phyloP scores from a whole-genome alignment of 2,113 vertebrate genomes.

The Pantherophis guttatus region DNA sequence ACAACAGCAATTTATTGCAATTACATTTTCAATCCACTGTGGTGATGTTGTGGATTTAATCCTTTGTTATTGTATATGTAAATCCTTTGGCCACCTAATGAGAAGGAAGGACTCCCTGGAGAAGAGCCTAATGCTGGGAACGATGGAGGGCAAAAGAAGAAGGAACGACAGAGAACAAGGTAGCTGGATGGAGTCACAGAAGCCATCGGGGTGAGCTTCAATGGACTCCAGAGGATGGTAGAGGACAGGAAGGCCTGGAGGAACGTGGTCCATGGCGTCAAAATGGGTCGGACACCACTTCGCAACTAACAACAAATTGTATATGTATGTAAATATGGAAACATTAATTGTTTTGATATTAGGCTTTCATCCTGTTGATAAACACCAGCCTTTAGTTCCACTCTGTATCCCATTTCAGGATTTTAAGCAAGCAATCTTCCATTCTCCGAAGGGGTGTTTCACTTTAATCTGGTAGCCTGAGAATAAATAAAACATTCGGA shows the following conservation, averaged over 20 bases:
- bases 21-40: background rate
- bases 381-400: background rate
- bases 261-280: too few species aligned
- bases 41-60: background rate
- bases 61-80: background rate
- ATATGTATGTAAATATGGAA: background rate
- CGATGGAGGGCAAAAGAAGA: too few species aligned
- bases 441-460: background rate
- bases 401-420: background rate
- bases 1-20: background rate
- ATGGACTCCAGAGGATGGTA: too few species aligned
- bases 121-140: too few species aligned
- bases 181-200: too few species aligned
- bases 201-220: too few species aligned
- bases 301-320: background rate
- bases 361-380: background rate
- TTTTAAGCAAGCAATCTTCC: background rate
- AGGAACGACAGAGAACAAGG: too few species aligned
- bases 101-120: too few species aligned
- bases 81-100: too few species aligned
- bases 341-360: background rate
- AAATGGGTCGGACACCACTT: too few species aligned
- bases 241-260: too few species aligned
- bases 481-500: background rate
- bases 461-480: background rate